These are phyloP conservation scores for Trichonephila inaurata DNA, from an alignment of 1,140 invertebrate genomes.

Conservation along the genomic window DNA sequence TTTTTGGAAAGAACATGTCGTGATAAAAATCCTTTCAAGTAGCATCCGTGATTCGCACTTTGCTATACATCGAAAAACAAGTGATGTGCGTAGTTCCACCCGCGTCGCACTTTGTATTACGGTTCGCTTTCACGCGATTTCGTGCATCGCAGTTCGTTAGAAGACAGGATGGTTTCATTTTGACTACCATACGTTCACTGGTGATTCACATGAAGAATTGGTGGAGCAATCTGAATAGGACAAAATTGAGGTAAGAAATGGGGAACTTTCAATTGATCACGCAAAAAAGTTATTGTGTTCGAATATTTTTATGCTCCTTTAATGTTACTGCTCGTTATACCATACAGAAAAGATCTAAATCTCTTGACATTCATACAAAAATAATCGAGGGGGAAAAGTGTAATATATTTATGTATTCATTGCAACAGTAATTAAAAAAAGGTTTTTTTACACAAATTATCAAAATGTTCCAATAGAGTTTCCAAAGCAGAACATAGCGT, in stretches of 20 bases:
- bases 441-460: no score
- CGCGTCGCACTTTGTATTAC: not conserved
- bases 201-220: not conserved
- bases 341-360: no score
- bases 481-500: no score
- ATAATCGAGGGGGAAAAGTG: no score
- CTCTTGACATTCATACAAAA: no score
- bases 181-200: not conserved
- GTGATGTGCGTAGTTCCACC: not conserved
- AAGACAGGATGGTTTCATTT: not conserved
- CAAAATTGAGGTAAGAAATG: not conserved
- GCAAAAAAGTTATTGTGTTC: no score
- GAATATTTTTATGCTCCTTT: no score
- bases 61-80: conserved; percentile 16
- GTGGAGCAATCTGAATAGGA: conserved; percentile 8
- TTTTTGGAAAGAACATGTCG: not conserved
- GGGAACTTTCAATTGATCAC: not conserved
- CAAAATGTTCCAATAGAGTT: no score
- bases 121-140: conserved; percentile 15
- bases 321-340: no score
- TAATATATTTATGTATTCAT: no score
- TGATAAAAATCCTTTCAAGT: not conserved
- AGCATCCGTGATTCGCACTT: not conserved
- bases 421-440: no score
- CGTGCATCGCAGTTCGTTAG: conserved; percentile 25